Base-by-base conservation (phyloP, 2,888 invertebrate genomes). In the Balanococcus diminutus region DNA sequence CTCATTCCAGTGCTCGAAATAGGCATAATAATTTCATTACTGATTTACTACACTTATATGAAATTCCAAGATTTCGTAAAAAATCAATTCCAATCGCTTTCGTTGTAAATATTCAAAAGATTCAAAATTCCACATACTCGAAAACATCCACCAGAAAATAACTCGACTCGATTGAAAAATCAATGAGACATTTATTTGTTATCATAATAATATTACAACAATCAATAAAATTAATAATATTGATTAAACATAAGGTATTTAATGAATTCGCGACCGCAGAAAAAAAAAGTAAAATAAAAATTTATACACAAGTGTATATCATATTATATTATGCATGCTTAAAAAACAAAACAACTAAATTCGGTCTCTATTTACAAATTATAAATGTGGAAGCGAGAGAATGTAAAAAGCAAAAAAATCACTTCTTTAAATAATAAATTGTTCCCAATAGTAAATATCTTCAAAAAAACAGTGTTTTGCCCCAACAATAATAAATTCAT, bases 161-260 rank as follows among this genome's bases (percentile, higher is more conserved):
- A 9, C 14, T 5, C 39, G 51, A 82, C 82, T 51, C 2, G 16
- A 6, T 8, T 1, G 28, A 84, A 84, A 84, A 84, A 84, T 84
- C 84, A 84, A 67, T 67, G 84, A 67, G 67, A 84, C 84, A 84
- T 84, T 84, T 84, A 84, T 67, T 84, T 84, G 84, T 84, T 84
- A 84, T 84, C 67, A 82, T 82, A 46, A 82, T 84, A 67, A 84
- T 67, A 31, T 84, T 84, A 84, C 84, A 84, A 84, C 84, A 84
- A 84, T 84, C 56, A 84, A 84, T 67, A 67, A 82, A 82, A 46
- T 82, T 82, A 46, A 82, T 82, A 82, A 46, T 82, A 82, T 46
- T 28, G 51, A 46, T 46, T 82, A 28, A 39, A 82, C 82, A 72
- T 72, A 72, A 72, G 72, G 72, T 72, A 72, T 72, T 32, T 72